A percentile compares a stretch with the other conserved stretches of the same genome.
phyloP scores from a whole-genome alignment of 2,888 invertebrate species.

The Cheilosia pagana region DNA sequence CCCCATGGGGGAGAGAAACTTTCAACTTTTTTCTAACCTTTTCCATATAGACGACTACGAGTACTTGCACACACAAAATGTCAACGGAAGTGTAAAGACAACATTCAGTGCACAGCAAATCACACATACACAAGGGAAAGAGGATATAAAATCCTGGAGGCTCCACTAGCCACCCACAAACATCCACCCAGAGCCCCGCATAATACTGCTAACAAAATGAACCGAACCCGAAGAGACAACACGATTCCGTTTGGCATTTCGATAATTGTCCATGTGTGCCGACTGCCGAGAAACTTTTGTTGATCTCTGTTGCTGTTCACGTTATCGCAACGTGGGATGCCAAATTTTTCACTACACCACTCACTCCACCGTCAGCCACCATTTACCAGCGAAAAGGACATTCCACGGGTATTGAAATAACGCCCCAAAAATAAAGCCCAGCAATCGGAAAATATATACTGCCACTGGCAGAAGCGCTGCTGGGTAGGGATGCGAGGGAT shows the following conservation, averaged over 20 bases:
- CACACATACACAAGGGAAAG: constrained; percentile 20
- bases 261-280: constrained; percentile 60
- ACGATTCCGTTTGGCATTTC: constrained; percentile 64
- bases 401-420: constrained; percentile 59
- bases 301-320: constrained; percentile 61
- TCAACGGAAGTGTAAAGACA: constrained; percentile 22
- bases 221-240: constrained; percentile 21
- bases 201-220: neutral
- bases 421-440: constrained; percentile 57
- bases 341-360: neutral
- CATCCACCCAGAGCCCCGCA: neutral
- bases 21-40: constrained; percentile 49
- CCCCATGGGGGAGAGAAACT: constrained; percentile 18
- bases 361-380: neutral
- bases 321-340: constrained; percentile 60
- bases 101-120: constrained; percentile 12
- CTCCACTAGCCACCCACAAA: neutral
- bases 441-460: constrained; percentile 28
- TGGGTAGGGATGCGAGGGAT: constrained; percentile 4
- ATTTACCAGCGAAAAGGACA: constrained; percentile 50
- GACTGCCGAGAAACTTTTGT: constrained; percentile 60
- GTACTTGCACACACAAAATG: constrained; percentile 16
- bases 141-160: too few species aligned
- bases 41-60: constrained; percentile 21
- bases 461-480: neutral